Conservation (phyloP, 64 coral and sea anemone species). For the Hydrozoanthus tunicans region DNA sequence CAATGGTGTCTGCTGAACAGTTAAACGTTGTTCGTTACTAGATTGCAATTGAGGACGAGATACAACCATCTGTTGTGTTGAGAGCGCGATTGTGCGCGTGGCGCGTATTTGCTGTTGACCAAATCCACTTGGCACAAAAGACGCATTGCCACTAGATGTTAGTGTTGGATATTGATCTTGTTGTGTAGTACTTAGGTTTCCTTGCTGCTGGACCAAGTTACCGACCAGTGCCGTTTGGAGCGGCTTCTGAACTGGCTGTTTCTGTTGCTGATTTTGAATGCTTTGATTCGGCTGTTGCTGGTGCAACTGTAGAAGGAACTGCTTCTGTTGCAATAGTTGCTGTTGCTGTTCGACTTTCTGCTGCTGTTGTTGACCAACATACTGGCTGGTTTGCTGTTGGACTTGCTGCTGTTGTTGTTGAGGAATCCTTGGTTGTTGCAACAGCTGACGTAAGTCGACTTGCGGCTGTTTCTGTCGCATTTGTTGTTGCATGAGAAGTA, state of each 20-base stretch:
- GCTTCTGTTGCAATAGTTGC: background rate
- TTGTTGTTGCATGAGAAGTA: background rate
- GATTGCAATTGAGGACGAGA: background rate
- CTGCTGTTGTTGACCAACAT: background rate
- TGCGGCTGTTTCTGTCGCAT: background rate
- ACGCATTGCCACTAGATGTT: background rate
- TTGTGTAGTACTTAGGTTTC: background rate
- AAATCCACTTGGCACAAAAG: background rate
- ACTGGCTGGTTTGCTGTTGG: background rate
- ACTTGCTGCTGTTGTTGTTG: background rate
- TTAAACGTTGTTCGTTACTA: background rate
- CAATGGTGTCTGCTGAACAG: background rate
- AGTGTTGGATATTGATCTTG: background rate
- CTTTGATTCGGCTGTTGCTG: conserved; percentile 2
- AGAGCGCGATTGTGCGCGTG: background rate
- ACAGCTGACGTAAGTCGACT: background rate
- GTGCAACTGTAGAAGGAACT: background rate
- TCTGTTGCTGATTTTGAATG: conserved; percentile 28
- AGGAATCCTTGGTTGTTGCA: background rate
- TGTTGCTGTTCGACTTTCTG: background rate
- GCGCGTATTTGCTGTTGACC: background rate
- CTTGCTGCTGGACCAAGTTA: background rate
- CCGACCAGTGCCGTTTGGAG: background rate
- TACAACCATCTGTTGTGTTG: background rate
- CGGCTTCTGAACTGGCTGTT: background rate